Evolutionary conservation across 2,797 vertebrate species (phyloP), one percentile per base, ranked within the genome.

Genomic region (Crocodylus rhombifer): DNA sequence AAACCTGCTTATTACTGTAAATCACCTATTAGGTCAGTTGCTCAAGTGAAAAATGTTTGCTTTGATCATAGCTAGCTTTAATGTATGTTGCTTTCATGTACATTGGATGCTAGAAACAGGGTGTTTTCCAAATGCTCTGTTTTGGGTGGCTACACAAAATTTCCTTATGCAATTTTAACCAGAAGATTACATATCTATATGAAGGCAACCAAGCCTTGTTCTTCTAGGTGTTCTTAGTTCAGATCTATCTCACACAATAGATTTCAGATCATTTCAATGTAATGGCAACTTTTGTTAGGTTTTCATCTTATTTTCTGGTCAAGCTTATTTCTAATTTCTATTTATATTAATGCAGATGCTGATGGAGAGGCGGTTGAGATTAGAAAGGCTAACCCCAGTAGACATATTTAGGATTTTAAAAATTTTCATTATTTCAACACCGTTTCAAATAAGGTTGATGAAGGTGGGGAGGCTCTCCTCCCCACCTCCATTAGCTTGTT

Each of bases 21-120:
- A 13, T 10, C 25, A 57, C 12, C 20, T 82, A 13, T 6, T 26
- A 18, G 36, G 67, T 51, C 12, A 14, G 14, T 16, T 14, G 5
- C 5, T n/a, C 28, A 17, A 1, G 55, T 55, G 42, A 77, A 86
- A 73, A 33, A 42, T 3, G 1, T 30, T 77, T 79, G 6, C 6
- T 42, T 36, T 23, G 3, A 7, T 21, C 23, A 5, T 25, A 69
- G 2, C 5, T 14, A 23, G 36, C 36, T 42, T 71, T 25, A 15
- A 42, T 42, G 0, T 0, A 3, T 6, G 2, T 13, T 42, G 6
- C 42, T 51, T 51, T 51, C 42, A 13, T 63, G 1, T 12, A 4
- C 20, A 18, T 18, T 20, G 8, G 42, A 77, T 55, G 17, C 28
- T 78, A 81, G 85, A 36, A 77, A n/a, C 1, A 21, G 51, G 2